phyloP scores from a whole-genome alignment of 35 echinoderm and acorn worm species.

The Amphiura filiformis region DNA sequence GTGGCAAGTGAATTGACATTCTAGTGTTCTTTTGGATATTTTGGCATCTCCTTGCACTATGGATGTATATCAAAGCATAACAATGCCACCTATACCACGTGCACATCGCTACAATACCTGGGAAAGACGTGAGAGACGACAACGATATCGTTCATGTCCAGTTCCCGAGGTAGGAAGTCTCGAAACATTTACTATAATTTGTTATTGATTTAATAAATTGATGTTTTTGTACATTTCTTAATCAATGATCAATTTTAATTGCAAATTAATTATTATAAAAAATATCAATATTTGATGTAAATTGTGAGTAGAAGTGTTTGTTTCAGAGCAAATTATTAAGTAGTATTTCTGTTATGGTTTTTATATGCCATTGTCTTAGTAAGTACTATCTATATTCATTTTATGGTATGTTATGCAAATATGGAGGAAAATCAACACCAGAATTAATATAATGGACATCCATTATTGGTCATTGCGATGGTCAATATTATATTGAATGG shows the following conservation, averaged over 20 bases:
- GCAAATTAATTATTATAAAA: too few relatives aligned
- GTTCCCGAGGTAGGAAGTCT: neutral
- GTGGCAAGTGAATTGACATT: too few relatives aligned
- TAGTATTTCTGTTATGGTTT: too few relatives aligned
- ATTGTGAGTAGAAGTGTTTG: too few relatives aligned
- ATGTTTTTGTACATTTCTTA: neutral
- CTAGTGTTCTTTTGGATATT: neutral
- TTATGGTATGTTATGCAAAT: too few relatives aligned
- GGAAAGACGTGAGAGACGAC: neutral
- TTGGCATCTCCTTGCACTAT: neutral
- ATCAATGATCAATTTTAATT: neutral
- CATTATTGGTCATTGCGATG: neutral
- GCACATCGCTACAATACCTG: neutral
- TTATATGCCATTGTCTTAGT: too few relatives aligned
- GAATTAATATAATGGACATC: too few relatives aligned
- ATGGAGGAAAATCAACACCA: too few relatives aligned
- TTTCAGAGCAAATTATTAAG: too few relatives aligned
- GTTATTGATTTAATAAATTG: neutral
- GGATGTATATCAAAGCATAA: slow-evolving; percentile 7
- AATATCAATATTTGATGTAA: too few relatives aligned
- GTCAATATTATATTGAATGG: neutral
- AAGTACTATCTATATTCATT: too few relatives aligned
- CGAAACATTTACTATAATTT: neutral
- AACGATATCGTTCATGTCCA: neutral
- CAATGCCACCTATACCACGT: neutral